These are phyloP conservation scores for Archips xylosteana DNA, from an alignment of 2,888 invertebrate species.

Conservation along the genomic window DNA sequence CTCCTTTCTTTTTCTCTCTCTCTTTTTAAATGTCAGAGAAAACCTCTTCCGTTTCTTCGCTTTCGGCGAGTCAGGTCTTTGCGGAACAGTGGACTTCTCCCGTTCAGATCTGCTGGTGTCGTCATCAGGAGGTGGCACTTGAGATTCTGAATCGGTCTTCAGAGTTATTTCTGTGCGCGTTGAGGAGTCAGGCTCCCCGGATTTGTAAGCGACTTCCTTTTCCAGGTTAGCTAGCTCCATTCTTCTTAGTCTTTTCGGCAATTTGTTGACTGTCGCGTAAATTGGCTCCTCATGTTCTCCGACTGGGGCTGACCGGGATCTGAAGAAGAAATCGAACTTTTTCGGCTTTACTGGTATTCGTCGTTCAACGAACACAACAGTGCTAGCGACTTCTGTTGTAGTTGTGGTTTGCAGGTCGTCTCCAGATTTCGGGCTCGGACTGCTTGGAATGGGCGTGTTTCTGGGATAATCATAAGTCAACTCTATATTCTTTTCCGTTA, in stretches of 20 bases:
- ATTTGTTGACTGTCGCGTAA: slow-evolving; percentile 82
- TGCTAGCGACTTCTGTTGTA: slow-evolving; percentile 82
- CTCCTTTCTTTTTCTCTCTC: slow-evolving; percentile 77
- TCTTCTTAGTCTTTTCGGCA: slow-evolving; percentile 78
- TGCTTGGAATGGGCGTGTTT: slow-evolving; percentile 70
- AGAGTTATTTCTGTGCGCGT: slow-evolving; percentile 73
- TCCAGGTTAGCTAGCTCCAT: slow-evolving; percentile 81
- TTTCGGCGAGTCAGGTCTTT: slow-evolving; percentile 77
- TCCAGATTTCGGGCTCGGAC: slow-evolving; percentile 66
- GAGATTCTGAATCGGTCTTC: slow-evolving; percentile 78
- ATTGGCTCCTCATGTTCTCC: slow-evolving; percentile 81
- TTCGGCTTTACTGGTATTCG: slow-evolving; percentile 78
- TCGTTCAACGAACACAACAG: slow-evolving; percentile 81
- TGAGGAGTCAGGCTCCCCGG: slow-evolving; percentile 75
- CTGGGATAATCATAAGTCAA: slow-evolving; percentile 81
- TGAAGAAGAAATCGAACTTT: slow-evolving; percentile 79
- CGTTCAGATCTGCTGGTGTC: slow-evolving; percentile 80
- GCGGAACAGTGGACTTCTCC: slow-evolving; percentile 73
- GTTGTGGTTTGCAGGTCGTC: slow-evolving; percentile 72
- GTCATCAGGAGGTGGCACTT: slow-evolving; percentile 73
- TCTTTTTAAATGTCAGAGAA: slow-evolving; percentile 78
- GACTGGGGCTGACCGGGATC: slow-evolving; percentile 82
- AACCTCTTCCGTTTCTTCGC: slow-evolving; percentile 80
- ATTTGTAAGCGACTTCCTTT: slow-evolving; percentile 79
- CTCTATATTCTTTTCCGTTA: slow-evolving; percentile 83